Base-by-base conservation (phyloP, 2,113 vertebrate species). In the Catharus bicknelli region DNA sequence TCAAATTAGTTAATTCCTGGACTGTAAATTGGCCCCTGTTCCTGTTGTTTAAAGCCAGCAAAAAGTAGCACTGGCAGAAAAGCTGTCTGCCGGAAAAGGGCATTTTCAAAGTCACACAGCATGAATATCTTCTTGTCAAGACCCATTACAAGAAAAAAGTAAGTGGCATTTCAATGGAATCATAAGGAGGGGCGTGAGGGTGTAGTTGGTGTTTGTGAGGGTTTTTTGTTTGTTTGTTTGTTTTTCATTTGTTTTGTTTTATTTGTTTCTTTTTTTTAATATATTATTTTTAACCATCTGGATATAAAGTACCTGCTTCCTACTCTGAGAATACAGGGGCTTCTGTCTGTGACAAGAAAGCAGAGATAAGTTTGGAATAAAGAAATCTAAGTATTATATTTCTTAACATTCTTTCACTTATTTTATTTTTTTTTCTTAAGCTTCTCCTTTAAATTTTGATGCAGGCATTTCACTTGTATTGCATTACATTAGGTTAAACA, bases 21-120 rank as follows among this genome's bases (percentile, higher is more conserved):
- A 93, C 54, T 96, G 94, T 75, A 95, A 94, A 94, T 85, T 96
- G 86, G 77, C 30, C 82, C 32, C 13, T 92, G 14, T 82, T 93
- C 45, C n/a, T 96, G 57, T 94, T 95, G 27, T 94, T 95, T 84
- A 94, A 96, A 94, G 70, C 45, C 77, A 94, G 45, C 27, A 90
- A 93, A 95, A 7, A 90, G 54, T 79, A 94, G 30, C 75, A 53
- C 13, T 86, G 42, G 30, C 83, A 88, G 73, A 38, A 94, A 95
- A 81, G 27, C 76, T 95, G 83, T 21, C 78, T 96, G 83, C 45
- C 73, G 95, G 91, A 75, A 88, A 95, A 94, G 57, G 86, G 48
- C 85, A 95, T 96, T 96, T 96, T 96, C 91, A 97, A 97, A 95
- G 90, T 97, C 89, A 96, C 88, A 95, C 86, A 95, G 82, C 75